Evolutionary conservation across 2,113 vertebrate genomes (phyloP).

Genomic region (Gadus chalcogrammus): DNA sequence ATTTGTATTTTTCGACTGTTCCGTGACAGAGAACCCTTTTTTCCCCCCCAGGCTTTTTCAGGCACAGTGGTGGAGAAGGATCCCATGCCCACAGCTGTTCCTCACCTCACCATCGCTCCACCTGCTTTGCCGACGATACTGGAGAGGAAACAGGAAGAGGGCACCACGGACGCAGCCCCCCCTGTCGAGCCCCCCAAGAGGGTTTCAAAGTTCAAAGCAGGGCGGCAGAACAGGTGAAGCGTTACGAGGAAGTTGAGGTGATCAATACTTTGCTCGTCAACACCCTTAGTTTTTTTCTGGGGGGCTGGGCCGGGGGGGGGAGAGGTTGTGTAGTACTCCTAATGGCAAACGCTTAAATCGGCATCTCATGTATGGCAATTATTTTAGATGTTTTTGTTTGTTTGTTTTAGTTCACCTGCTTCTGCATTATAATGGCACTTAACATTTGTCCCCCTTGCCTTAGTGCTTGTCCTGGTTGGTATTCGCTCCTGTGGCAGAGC

Average conservation of each 20-base stretch:
- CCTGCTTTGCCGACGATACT: slow-evolving; percentile 87
- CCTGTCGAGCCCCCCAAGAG: slow-evolving; percentile 69
- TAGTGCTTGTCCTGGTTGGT: slow-evolving; percentile 10
- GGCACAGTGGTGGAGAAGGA: slow-evolving; percentile 96
- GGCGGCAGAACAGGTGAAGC: slow-evolving; percentile 79
- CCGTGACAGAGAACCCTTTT: no score
- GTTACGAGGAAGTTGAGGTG: no score
- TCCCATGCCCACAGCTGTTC: slow-evolving; percentile 71
- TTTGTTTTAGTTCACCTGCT: slow-evolving; percentile 1
- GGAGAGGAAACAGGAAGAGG: slow-evolving; percentile 87
- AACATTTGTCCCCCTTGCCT: slow-evolving; percentile 5
- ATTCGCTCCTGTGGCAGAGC: slow-evolving; percentile 1
- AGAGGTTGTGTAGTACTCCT: no score
- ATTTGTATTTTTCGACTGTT: not conserved
- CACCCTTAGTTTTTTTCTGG: not conserved
- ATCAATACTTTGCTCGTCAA: no score
- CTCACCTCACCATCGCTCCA: slow-evolving; percentile 79
- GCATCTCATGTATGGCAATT: no score
- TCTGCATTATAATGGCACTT: slow-evolving; percentile 2
- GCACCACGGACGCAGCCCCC: slow-evolving; percentile 64
- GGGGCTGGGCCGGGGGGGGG: no score
- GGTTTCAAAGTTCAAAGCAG: slow-evolving; percentile 91
- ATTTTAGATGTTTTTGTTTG: slow-evolving; percentile 2
- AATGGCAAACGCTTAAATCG: no score
- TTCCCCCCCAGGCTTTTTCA: slow-evolving; percentile 84